Evolutionary conservation across 1,140 invertebrate genomes (phyloP), one percentile per base, ranked within the genome.

Genomic region (Zaprionus africanus): DNA sequence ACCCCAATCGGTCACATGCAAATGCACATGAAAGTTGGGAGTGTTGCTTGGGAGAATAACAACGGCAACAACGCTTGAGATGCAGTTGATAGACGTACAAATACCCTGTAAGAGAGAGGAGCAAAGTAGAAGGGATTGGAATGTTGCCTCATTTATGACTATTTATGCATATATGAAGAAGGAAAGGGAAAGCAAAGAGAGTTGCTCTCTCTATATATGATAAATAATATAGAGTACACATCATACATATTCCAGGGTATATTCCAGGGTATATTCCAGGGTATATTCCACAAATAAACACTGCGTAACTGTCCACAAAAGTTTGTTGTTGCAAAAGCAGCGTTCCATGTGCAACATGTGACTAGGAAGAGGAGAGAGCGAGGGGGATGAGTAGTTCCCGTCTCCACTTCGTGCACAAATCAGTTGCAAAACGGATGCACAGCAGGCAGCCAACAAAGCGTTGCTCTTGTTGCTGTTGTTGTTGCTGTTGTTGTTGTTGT

Each of bases 1-100:
- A 76, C 85, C 82, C 71, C 86, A 90, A 85, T 85, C 86, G 82
- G 86, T 90, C 86, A 90, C 86, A 90, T 90, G 85, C 76, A 90
- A 90, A 90, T 90, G 79, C 78, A 69, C 81, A 84, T 67, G 73
- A 43, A 79, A 80, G 49, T 79, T 56, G 63, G 46, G 46, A 66
- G 64, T 56, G 70, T 72, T 43, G 54, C 65, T 64, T 57, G 56
- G 62, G 70, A 34, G 61, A 84, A 74, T 61, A 66, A 68, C 46
- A 69, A 60, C 54, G 7, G n/a, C 15, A 43, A 17, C 62, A 66
- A 13, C 7, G 11, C 9, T 34, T 11, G 1, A 15, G 17, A 2
- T n/a, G n/a, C 12, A 24, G 24, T 11, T 67, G 54, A 24, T 13
- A 13, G 41, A 34, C 31, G 13, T 7, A 1, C 54, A 28, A 17